These are phyloP conservation scores for Criorhina ranunculi DNA, from an alignment of 2,888 invertebrate genomes.

Conservation along the genomic window DNA sequence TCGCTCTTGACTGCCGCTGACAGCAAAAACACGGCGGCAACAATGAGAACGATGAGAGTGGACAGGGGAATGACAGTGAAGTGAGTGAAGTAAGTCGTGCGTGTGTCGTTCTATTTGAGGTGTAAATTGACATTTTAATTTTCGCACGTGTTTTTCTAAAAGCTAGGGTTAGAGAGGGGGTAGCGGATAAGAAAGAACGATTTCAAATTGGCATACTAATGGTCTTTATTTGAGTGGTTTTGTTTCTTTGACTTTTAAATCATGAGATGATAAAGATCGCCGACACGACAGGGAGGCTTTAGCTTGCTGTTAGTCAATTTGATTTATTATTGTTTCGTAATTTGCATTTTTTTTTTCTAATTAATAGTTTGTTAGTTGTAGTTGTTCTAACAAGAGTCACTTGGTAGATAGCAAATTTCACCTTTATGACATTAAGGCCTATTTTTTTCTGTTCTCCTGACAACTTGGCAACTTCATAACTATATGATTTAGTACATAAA, in stretches of 20 bases:
- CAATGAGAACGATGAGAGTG: constrained; percentile 21
- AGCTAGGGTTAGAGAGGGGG: neutral
- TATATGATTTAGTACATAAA: too few species aligned
- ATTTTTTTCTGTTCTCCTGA: neutral
- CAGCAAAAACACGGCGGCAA: neutral
- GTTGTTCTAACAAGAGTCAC: neutral
- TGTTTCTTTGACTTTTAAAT: constrained; percentile 31
- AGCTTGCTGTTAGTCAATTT: constrained; percentile 24
- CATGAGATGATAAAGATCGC: constrained; percentile 49
- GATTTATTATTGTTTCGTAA: constrained; percentile 39
- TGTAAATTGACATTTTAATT: constrained; percentile 64
- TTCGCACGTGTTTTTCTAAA: constrained; percentile 56
- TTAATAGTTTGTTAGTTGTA: constrained; percentile 29
- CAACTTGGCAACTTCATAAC: too few species aligned
- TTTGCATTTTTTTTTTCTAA: constrained; percentile 40
- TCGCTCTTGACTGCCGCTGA: constrained; percentile 10
- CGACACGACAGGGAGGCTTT: constrained; percentile 21
- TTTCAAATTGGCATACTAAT: constrained; percentile 20
- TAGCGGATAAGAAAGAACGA: neutral
- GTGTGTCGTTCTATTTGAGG: constrained; percentile 56
- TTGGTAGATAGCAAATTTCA: neutral
- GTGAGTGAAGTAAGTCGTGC: constrained; percentile 50
- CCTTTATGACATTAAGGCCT: too few species aligned
- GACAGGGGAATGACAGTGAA: neutral
- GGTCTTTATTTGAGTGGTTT: constrained; percentile 3